Percentiles rank a stretch among this genome's conserved stretches.
phyloP scores from a whole-genome alignment of 2,888 invertebrate species.

The Pristionchus maxplancki region DNA sequence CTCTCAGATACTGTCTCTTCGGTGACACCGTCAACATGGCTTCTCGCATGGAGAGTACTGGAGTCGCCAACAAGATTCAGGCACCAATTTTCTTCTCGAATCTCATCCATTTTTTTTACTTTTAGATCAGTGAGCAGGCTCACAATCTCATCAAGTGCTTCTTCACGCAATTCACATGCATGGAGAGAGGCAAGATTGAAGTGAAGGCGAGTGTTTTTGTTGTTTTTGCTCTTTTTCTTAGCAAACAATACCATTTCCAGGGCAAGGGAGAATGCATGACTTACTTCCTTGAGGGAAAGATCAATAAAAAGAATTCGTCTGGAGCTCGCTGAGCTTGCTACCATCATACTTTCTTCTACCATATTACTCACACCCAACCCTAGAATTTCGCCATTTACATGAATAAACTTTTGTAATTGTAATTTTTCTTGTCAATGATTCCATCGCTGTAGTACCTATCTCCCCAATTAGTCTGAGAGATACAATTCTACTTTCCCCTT shows the following conservation, averaged over 20 bases:
- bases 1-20: conserved; percentile 72
- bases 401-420: too few species aligned
- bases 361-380: not conserved
- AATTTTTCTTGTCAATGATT: too few species aligned
- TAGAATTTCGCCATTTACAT: not conserved
- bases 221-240: not conserved
- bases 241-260: conserved; percentile 56
- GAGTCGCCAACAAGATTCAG: conserved; percentile 74
- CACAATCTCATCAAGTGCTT: conserved; percentile 75
- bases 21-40: conserved; percentile 76
- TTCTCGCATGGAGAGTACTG: conserved; percentile 75
- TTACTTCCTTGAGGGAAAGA: conserved; percentile 72
- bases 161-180: conserved; percentile 70
- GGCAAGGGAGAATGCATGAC: conserved; percentile 76
- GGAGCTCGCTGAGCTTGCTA: not conserved
- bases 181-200: conserved; percentile 75
- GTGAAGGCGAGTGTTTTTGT: conserved; percentile 64
- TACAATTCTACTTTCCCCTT: not conserved
- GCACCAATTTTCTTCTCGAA: conserved; percentile 45
- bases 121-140: conserved; percentile 73
- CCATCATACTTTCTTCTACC: not conserved
- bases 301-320: conserved; percentile 49
- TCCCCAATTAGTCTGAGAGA: not conserved
- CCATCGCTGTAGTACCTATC: too few species aligned
- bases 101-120: not conserved